Evolutionary conservation across 2,888 invertebrate genomes (phyloP).

Genomic region (Andrena trimmerana): DNA sequence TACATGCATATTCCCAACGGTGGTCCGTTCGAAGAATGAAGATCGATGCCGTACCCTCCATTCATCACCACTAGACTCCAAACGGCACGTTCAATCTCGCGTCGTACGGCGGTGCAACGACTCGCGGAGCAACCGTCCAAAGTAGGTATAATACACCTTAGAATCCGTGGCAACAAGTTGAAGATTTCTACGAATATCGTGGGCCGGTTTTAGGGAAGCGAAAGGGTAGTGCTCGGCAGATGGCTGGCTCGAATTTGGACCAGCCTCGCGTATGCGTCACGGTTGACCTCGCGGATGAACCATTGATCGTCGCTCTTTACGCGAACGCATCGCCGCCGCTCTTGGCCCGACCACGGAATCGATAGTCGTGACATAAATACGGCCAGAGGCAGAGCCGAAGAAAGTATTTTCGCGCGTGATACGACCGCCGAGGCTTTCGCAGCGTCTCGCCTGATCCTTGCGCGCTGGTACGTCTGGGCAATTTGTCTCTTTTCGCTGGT

Average conservation of each 20-base stretch:
- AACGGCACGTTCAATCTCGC: neutral
- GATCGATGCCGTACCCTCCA: slow-evolving; percentile 21
- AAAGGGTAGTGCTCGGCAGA: neutral
- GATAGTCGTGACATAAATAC: slow-evolving; percentile 61
- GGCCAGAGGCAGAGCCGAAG: slow-evolving; percentile 23
- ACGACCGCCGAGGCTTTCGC: neutral
- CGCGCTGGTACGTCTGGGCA: neutral
- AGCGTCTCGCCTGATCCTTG: neutral
- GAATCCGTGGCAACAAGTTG: neutral
- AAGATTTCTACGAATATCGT: neutral
- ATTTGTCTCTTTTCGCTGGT: slow-evolving; percentile 28
- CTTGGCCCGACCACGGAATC: slow-evolving; percentile 47
- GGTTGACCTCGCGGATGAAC: slow-evolving; percentile 46
- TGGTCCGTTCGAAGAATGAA: slow-evolving; percentile 32
- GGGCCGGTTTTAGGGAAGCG: neutral
- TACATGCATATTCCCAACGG: slow-evolving; percentile 53
- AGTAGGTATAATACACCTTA: neutral
- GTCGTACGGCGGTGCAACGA: too few species aligned
- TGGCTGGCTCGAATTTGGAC: slow-evolving; percentile 2
- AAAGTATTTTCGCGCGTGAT: slow-evolving; percentile 53
- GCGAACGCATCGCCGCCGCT: slow-evolving; percentile 48
- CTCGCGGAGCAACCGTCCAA: too few species aligned
- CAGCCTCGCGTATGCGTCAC: slow-evolving; percentile 5
- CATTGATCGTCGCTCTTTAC: slow-evolving; percentile 61
- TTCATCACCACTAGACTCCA: slow-evolving; percentile 3